Conservation (phyloP, 1,140 invertebrate genomes). For the Penaeus indicus region DNA sequence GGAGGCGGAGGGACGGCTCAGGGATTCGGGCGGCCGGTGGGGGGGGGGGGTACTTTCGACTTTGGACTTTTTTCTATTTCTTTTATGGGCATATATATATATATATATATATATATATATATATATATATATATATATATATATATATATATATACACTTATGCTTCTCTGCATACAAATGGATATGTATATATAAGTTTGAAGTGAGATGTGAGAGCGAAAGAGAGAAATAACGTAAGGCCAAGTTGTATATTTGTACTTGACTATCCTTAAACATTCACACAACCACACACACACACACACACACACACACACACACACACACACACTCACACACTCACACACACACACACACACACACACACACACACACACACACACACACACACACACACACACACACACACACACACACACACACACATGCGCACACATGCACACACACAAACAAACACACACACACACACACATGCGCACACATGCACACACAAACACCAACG, state of each 20-base stretch:
- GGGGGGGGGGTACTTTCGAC: too few species aligned
- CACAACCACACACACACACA: constrained; percentile 5
- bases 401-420: neutral
- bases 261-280: neutral
- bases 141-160: neutral
- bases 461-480: neutral
- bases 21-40: too few species aligned
- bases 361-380: constrained; percentile 17
- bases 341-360: constrained; percentile 17
- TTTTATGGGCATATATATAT: neutral
- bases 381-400: constrained; percentile 10
- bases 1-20: too few species aligned
- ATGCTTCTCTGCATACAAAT: neutral
- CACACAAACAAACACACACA: neutral
- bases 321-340: constrained; percentile 1
- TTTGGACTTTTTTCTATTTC: too few species aligned
- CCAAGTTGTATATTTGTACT: too few species aligned
- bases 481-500: too few species aligned
- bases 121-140: neutral
- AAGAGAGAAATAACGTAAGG: too few species aligned
- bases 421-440: neutral
- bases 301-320: constrained; percentile 17
- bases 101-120: constrained; percentile 2
- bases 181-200: neutral
- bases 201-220: neutral